These are phyloP conservation scores for Habrosyne pyritoides DNA, from an alignment of 2,888 invertebrate species.

Conservation along the genomic window DNA sequence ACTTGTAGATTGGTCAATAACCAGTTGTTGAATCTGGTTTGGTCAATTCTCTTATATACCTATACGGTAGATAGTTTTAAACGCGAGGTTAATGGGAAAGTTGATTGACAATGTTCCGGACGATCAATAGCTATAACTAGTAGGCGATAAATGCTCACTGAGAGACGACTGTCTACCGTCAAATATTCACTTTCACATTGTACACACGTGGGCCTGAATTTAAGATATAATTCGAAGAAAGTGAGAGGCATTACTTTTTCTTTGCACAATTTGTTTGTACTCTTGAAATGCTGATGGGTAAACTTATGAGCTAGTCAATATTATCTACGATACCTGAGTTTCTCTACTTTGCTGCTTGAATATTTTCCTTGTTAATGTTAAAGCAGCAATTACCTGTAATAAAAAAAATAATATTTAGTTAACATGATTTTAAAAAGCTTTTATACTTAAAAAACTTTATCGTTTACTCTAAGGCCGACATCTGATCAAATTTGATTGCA, in stretches of 20 bases:
- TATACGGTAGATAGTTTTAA: slow-evolving; percentile 12
- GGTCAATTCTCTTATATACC: not conserved
- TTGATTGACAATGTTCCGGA: slow-evolving; percentile 48
- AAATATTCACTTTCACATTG: slow-evolving; percentile 72
- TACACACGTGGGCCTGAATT: slow-evolving; percentile 58
- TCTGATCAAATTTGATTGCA: not conserved
- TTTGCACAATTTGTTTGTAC: slow-evolving; percentile 67
- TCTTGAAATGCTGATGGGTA: slow-evolving; percentile 23
- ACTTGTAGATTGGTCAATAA: not conserved
- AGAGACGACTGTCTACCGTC: slow-evolving; percentile 44
- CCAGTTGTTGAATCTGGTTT: not conserved
- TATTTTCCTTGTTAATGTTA: slow-evolving; percentile 18
- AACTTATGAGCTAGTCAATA: slow-evolving; percentile 1
- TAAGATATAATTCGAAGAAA: slow-evolving; percentile 67
- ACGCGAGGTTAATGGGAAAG: slow-evolving; percentile 50
- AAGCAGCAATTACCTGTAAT: slow-evolving; percentile 48
- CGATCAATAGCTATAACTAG: slow-evolving; percentile 53
- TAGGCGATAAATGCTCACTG: slow-evolving; percentile 49
- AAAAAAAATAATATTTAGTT: slow-evolving; percentile 24
- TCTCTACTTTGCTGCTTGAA: slow-evolving; percentile 19
- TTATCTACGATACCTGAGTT: slow-evolving; percentile 7
- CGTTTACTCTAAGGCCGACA: not conserved
- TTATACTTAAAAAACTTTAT: not conserved
- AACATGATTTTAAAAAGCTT: not conserved
- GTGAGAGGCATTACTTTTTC: slow-evolving; percentile 76